Conservation (phyloP, 2,797 vertebrate genomes). For the Sebastes vulpes region DNA sequence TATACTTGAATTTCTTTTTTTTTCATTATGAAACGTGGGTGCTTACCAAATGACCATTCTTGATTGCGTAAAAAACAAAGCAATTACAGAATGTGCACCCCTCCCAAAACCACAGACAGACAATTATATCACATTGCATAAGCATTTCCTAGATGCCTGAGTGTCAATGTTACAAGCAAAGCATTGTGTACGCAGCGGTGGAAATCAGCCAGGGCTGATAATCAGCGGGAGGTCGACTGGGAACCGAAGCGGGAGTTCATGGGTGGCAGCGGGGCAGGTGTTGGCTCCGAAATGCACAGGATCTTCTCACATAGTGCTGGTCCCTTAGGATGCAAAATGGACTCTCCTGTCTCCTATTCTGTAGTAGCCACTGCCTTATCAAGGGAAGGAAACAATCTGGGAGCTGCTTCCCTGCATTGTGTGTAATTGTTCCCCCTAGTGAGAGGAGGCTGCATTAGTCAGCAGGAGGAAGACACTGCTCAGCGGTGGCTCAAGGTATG, state of each 20-base stretch:
- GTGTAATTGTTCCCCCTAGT: constrained; percentile 71
- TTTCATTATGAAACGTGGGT: not conserved
- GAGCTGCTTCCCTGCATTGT: constrained; percentile 87
- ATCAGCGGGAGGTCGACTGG: constrained; percentile 59
- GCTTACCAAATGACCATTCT: not conserved
- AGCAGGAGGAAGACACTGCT: constrained; percentile 54
- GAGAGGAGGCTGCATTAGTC: constrained; percentile 61
- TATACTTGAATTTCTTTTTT: not conserved
- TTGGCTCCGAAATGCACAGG: constrained; percentile 74
- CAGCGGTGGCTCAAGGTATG: constrained; percentile 18
- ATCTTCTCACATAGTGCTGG: constrained; percentile 81
- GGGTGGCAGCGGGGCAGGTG: constrained; percentile 57
- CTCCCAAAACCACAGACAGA: constrained; percentile 41
- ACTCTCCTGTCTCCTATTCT: constrained; percentile 75
- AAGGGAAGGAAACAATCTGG: constrained; percentile 86
- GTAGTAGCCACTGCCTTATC: constrained; percentile 71
- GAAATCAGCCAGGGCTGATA: constrained; percentile 51
- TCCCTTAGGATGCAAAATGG: constrained; percentile 63
- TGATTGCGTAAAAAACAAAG: not conserved
- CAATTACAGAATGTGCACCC: not conserved
- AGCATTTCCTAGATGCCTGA: constrained; percentile 51
- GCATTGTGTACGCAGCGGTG: constrained; percentile 34
- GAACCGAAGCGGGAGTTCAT: constrained; percentile 41
- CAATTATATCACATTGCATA: constrained; percentile 30
- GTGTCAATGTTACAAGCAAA: constrained; percentile 56